A percentile compares a stretch with the other conserved stretches of the same genome.
phyloP scores from a whole-genome alignment of 1,140 invertebrate genomes.

The Drosophila simulans region DNA sequence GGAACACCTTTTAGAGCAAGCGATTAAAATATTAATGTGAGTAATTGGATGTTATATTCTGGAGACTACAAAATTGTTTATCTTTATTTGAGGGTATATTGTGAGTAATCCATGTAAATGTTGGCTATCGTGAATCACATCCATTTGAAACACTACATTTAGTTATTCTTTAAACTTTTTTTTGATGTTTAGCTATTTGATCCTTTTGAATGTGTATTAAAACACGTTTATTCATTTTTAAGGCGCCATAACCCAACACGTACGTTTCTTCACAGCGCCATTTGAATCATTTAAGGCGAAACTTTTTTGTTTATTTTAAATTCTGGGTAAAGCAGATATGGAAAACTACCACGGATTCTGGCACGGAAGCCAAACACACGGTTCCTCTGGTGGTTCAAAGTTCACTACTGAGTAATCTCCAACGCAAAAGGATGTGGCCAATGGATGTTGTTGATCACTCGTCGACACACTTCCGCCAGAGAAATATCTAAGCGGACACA shows the following conservation, averaged over 20 bases:
- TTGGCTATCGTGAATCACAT: background rate
- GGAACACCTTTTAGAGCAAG: background rate
- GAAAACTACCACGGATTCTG: constrained; percentile 28
- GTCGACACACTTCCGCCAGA: constrained; percentile 64
- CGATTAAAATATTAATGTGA: background rate
- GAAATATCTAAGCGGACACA: constrained; percentile 61
- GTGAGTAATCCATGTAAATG: background rate
- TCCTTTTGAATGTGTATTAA: background rate
- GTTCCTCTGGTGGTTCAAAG: constrained; percentile 26
- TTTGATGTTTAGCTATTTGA: background rate
- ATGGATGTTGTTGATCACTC: constrained; percentile 49
- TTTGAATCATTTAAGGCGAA: constrained; percentile 10
- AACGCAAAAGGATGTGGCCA: constrained; percentile 53
- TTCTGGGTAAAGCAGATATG: constrained; percentile 19
- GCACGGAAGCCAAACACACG: constrained; percentile 3
- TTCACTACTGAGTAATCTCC: constrained; percentile 24
- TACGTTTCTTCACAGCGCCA: constrained; percentile 1
- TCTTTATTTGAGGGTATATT: background rate
- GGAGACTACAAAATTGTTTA: background rate
- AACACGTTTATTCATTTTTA: background rate
- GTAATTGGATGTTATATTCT: background rate
- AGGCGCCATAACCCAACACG: background rate
- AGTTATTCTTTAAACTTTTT: background rate
- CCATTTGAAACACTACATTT: background rate
- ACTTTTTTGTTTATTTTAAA: constrained; percentile 24